Evolutionary conservation across 2,797 vertebrate species (phyloP), one percentile per base, ranked within the genome.

Genomic region (Varecia variegata): DNA sequence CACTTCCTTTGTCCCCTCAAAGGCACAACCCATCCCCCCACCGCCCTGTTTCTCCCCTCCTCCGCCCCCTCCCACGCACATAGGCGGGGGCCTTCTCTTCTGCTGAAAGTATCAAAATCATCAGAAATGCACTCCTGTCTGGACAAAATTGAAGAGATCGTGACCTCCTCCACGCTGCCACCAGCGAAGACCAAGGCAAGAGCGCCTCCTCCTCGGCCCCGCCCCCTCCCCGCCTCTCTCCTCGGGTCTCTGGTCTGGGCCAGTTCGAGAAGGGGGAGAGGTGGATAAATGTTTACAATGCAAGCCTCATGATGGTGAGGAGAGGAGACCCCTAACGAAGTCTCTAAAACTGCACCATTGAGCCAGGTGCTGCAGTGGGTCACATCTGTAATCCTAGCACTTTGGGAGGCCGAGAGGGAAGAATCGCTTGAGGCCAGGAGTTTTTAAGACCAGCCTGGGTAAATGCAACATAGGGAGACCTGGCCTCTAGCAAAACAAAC

Each of bases 1-100:
- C 91, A 80, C 56, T 94, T 97, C 76, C 52, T 96, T 94, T 83
- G 88, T 97, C 74, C 68, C 35, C 45, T 91, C 88, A 71, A 90
- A 93, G 68, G 30, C 93, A 81, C 56, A 35, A n/a, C 25, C 50
- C 38, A 30, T 40, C 76, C 86, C 54, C 50, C 27, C 0, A 2
- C 65, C 1, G 1, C 25, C 52, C 30, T 32, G 40, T 65, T 47
- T 27, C 23, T 58, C 30, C 20, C 30, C 5, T 56, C 6, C 27
- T 52, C 18, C 9, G 0, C 27, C 45, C 67, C 40, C 18, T 21
- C 56, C 47, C 32, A 11, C 0, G 0, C 65, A 50, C 14, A 30
- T 0, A 60, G 76, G 25, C n/a, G 0, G 2, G 0, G 35, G 32
- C 47, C 32, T 50, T 54, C 73, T 52, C 76, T 88, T 94, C 95